Conservation (phyloP, 2,797 vertebrate species). For the Borostomias antarcticus region DNA sequence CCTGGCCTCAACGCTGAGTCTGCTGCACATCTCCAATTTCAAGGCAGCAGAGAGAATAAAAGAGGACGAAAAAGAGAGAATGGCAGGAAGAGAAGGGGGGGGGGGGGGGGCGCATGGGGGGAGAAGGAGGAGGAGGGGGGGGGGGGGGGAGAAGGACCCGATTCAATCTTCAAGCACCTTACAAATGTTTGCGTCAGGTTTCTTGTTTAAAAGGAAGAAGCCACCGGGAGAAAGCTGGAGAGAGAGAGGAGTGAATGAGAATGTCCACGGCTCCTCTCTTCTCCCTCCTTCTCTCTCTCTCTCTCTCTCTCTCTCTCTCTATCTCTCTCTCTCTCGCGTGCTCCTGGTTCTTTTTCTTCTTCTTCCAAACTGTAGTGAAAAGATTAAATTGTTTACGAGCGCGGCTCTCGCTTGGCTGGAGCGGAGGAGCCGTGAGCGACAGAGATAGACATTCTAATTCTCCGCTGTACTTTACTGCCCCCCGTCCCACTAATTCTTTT, state of each 20-base stretch:
- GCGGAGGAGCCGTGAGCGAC: slow-evolving; percentile 92
- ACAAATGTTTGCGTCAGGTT: slow-evolving; percentile 82
- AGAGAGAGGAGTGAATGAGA: slow-evolving; percentile 51
- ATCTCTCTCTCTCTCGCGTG: slow-evolving; percentile 41
- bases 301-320: slow-evolving; percentile 47
- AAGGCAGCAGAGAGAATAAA: slow-evolving; percentile 59
- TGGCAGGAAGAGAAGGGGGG: background rate
- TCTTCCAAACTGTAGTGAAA: slow-evolving; percentile 92
- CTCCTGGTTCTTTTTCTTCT: slow-evolving; percentile 51
- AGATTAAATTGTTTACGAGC: slow-evolving; percentile 99
- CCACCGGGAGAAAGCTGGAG: slow-evolving; percentile 45
- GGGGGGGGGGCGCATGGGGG: slow-evolving; percentile 53
- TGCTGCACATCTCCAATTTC: slow-evolving; percentile 80
- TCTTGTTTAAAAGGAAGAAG: slow-evolving; percentile 70
- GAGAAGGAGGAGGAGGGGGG: slow-evolving; percentile 17
- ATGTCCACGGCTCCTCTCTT: slow-evolving; percentile 77
- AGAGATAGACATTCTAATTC: slow-evolving; percentile 99
- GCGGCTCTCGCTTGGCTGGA: slow-evolving; percentile 84
- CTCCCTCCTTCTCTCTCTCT: slow-evolving; percentile 32
- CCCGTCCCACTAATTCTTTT: slow-evolving; percentile 98
- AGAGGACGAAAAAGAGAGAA: slow-evolving; percentile 21
- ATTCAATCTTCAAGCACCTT: slow-evolving; percentile 78
- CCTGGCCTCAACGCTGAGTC: slow-evolving; percentile 74
- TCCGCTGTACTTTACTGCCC: slow-evolving; percentile 88
- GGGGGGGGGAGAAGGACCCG: slow-evolving; percentile 65